These are phyloP conservation scores for Gambusia affinis DNA, from an alignment of 2,113 vertebrate genomes.

Conservation along the genomic window DNA sequence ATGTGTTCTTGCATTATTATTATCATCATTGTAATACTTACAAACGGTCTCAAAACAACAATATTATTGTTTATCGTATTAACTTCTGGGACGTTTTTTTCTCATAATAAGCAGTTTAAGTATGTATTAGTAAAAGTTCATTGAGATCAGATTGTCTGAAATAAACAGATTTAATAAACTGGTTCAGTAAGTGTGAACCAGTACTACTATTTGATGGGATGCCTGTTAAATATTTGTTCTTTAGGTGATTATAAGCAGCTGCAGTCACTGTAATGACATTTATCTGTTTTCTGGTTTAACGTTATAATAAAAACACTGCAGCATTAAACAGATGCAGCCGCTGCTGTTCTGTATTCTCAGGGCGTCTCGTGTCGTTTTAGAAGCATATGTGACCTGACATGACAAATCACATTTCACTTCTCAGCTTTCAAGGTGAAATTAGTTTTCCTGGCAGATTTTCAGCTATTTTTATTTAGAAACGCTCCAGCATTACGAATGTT, in stretches of 20 bases:
- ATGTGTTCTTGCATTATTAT: too few relatives aligned
- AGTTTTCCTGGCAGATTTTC: not conserved
- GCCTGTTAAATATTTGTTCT: not conserved
- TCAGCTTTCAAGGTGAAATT: not conserved
- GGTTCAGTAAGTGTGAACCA: too few relatives aligned
- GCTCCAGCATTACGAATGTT: not conserved
- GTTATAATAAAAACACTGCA: not conserved
- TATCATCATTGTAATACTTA: too few relatives aligned
- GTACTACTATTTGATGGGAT: too few relatives aligned
- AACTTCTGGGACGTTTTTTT: too few relatives aligned
- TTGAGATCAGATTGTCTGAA: too few relatives aligned
- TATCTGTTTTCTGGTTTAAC: not conserved
- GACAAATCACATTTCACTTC: not conserved
- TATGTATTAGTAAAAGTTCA: too few relatives aligned
- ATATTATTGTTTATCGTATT: too few relatives aligned
- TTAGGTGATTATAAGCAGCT: not conserved
- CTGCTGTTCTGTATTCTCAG: not conserved
- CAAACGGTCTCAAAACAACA: too few relatives aligned
- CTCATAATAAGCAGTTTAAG: too few relatives aligned
- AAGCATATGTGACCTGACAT: constrained; percentile 9
- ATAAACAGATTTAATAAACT: too few relatives aligned
- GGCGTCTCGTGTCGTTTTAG: not conserved
- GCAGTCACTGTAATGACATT: not conserved
- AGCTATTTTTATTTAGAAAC: not conserved
- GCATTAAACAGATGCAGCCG: not conserved